A percentile compares a stretch with the other conserved stretches of the same genome.
Evolutionary conservation across 2,113 vertebrate species (phyloP).

Genomic region (Esox niger): DNA sequence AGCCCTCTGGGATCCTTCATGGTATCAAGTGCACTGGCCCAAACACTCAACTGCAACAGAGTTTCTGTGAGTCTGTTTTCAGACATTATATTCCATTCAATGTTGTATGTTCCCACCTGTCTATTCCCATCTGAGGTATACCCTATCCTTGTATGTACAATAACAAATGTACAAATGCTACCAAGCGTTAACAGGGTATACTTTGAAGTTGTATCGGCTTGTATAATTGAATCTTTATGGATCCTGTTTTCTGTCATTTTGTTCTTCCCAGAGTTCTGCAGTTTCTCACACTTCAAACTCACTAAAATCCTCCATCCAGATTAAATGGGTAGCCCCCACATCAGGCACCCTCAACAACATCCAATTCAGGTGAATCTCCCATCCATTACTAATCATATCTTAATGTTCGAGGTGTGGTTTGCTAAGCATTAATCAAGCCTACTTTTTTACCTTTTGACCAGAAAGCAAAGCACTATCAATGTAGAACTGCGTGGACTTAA

Average conservation of each 20-base stretch:
- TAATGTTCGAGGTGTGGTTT: no score
- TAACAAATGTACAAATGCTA: no score
- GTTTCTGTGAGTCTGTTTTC: slow-evolving; percentile 45
- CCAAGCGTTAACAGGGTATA: no score
- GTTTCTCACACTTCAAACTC: slow-evolving; percentile 64
- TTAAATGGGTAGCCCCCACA: slow-evolving; percentile 68
- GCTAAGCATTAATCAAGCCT: no score
- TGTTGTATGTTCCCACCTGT: neutral
- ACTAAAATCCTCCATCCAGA: slow-evolving; percentile 54
- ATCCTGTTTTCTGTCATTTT: neutral
- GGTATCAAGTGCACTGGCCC: neutral
- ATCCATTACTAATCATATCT: neutral
- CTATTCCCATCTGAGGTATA: neutral
- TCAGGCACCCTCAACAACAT: slow-evolving; percentile 34
- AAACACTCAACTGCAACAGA: slow-evolving; percentile 48
- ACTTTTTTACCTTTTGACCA: no score
- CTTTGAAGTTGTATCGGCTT: no score
- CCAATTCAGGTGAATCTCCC: slow-evolving; percentile 72
- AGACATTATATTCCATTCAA: neutral
- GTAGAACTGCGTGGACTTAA: no score
- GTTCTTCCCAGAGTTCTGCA: slow-evolving; percentile 67
- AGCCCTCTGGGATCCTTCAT: slow-evolving; percentile 58
- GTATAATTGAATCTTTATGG: no score
- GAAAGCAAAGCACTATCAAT: no score
- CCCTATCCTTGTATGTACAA: no score